Percentiles rank a stretch among this genome's conserved stretches.
Conservation (phyloP, 2,888 invertebrate species). For the Cheiracanthium punctorium region DNA sequence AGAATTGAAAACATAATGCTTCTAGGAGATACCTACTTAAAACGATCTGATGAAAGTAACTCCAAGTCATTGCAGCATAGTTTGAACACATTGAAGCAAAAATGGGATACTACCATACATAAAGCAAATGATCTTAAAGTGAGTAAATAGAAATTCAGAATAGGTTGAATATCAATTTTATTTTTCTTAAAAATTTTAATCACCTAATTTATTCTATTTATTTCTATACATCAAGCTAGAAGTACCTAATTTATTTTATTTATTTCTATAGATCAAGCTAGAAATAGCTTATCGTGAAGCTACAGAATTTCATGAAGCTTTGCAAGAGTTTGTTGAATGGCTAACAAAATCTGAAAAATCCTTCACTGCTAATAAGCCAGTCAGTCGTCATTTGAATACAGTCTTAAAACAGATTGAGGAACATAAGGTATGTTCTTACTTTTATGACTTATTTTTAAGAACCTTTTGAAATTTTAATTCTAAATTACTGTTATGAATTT, state of each 20-base stretch:
- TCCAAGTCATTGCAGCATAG: conserved; percentile 91
- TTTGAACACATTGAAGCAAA: conserved; percentile 89
- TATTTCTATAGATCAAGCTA: conserved; percentile 84
- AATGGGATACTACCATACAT: conserved; percentile 94
- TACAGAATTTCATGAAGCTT: conserved; percentile 93
- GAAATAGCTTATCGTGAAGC: conserved; percentile 98
- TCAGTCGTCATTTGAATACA: conserved; percentile 93
- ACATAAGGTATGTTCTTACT: conserved; percentile 82
- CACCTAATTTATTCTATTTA: neutral
- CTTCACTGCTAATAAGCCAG: conserved; percentile 89
- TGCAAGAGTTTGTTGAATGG: conserved; percentile 97
- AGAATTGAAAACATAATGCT: conserved; percentile 93
- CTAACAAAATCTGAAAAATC: conserved; percentile 94
- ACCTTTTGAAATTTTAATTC: too few species aligned
- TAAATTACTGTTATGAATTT: too few species aligned
- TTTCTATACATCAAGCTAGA: conserved; percentile 86
- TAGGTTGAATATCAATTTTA: neutral
- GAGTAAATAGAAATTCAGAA: neutral
- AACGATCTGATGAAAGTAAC: conserved; percentile 81
- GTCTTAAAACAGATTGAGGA: conserved; percentile 95
- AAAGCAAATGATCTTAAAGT: conserved; percentile 94
- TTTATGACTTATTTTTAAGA: too few species aligned
- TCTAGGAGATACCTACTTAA: conserved; percentile 91
- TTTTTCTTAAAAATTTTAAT: neutral
- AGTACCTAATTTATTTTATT: neutral